phyloP scores from a whole-genome alignment of 2,797 vertebrate genomes.

The Pelobates cultripes region DNA sequence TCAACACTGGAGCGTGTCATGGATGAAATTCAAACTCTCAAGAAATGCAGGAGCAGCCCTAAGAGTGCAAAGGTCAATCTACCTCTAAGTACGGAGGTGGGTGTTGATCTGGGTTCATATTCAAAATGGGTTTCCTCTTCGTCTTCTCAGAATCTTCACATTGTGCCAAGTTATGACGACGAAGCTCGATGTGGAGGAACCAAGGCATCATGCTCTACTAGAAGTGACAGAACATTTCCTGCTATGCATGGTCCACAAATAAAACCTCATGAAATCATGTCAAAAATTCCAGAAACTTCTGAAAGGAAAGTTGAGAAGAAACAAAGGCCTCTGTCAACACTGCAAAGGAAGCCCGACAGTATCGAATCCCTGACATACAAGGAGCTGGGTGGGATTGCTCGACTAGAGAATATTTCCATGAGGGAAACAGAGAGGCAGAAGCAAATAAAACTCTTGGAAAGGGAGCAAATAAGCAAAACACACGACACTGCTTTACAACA shows the following conservation, averaged over 20 bases:
- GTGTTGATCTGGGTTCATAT: background rate
- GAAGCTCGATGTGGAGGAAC: constrained; percentile 51
- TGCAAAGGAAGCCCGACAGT: constrained; percentile 9
- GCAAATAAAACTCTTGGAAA: constrained; percentile 61
- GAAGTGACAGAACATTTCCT: background rate
- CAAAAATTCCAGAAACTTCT: background rate
- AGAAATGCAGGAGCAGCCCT: background rate
- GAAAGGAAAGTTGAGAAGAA: constrained; percentile 4
- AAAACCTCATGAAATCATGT: background rate
- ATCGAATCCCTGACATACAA: constrained; percentile 67
- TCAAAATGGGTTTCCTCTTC: constrained; percentile 28
- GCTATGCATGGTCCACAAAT: background rate
- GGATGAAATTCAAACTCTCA: constrained; percentile 65
- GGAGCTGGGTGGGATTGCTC: constrained; percentile 73
- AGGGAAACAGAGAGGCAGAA: constrained; percentile 66
- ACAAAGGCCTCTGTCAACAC: constrained; percentile 17
- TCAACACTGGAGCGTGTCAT: constrained; percentile 73
- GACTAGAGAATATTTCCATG: constrained; percentile 76
- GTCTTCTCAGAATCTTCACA: background rate
- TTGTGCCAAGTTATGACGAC: background rate
- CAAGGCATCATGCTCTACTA: background rate
- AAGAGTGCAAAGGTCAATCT: constrained; percentile 33
- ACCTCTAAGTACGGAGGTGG: constrained; percentile 30
- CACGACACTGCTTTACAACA: constrained; percentile 68
- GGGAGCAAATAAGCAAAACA: constrained; percentile 59